These are phyloP conservation scores for Rhinoraja longicauda DNA, from an alignment of 2,797 vertebrate genomes.

Conservation along the genomic window DNA sequence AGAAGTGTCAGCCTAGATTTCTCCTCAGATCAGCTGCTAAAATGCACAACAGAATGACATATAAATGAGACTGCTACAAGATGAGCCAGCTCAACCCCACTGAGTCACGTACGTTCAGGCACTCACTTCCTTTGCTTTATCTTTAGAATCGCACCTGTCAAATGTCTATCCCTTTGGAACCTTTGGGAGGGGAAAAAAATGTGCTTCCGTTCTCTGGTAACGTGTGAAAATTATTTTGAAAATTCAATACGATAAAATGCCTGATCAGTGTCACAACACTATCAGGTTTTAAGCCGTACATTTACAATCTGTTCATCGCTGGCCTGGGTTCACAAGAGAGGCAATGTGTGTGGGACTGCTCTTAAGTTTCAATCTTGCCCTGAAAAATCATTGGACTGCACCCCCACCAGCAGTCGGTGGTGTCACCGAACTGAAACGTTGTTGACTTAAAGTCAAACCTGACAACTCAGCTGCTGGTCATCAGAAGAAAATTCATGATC, in stretches of 20 bases:
- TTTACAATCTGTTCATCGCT: neutral
- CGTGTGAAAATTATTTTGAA: neutral
- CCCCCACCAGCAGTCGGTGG: neutral
- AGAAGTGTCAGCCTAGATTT: neutral
- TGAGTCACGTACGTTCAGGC: neutral
- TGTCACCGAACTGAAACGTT: neutral
- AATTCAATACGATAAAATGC: neutral
- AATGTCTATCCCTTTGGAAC: neutral
- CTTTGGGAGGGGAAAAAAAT: neutral
- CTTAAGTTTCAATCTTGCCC: neutral
- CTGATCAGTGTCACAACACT: neutral
- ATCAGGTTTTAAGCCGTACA: neutral
- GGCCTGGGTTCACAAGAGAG: neutral
- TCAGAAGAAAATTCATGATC: neutral
- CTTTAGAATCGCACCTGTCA: slow-evolving; percentile 4
- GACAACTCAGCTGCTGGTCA: neutral
- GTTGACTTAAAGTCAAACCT: neutral
- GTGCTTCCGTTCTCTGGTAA: neutral
- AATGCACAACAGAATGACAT: neutral
- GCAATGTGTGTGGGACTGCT: neutral
- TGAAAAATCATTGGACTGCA: neutral
- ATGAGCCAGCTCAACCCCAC: neutral
- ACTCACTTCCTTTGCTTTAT: neutral
- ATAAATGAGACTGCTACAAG: neutral
- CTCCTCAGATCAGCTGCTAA: neutral